phyloP scores from a whole-genome alignment of 1,140 invertebrate species.

The Acyrthosiphon pisum region DNA sequence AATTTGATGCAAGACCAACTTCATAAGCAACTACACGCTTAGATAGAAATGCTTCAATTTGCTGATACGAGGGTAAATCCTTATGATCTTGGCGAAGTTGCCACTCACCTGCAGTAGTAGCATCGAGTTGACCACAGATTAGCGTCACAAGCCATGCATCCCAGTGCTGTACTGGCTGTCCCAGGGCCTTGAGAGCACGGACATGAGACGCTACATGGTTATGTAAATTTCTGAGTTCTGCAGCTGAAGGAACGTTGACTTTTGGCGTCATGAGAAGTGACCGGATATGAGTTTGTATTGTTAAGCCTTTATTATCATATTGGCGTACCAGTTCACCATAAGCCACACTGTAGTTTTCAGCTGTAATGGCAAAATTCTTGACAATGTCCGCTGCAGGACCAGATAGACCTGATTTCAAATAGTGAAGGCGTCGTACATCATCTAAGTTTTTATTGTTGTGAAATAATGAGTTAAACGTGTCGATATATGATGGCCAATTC shows the following conservation, averaged over 20 bases:
- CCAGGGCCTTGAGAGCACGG: neutral
- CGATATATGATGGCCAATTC: neutral
- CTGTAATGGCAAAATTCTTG: too few relatives aligned
- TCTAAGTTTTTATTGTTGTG: neutral
- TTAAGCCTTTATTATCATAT: too few relatives aligned
- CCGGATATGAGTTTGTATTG: too few relatives aligned
- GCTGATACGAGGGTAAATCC: neutral
- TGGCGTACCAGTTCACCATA: too few relatives aligned
- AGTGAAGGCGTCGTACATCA: neutral
- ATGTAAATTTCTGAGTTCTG: neutral
- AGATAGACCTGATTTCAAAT: neutral
- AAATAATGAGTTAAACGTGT: neutral
- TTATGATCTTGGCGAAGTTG: neutral
- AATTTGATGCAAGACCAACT: too few relatives aligned
- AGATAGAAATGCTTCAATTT: too few relatives aligned
- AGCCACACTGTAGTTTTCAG: too few relatives aligned
- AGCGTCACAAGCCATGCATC: neutral
- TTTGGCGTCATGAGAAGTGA: too few relatives aligned
- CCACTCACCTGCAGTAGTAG: neutral
- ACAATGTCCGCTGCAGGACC: neutral
- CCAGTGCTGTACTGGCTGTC: neutral
- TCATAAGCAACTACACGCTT: too few relatives aligned
- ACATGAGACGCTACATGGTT: neutral
- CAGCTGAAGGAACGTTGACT: too few relatives aligned
- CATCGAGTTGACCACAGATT: neutral